Evolutionary conservation across 2,113 vertebrate genomes (phyloP).

Genomic region (Petroica traversi): DNA sequence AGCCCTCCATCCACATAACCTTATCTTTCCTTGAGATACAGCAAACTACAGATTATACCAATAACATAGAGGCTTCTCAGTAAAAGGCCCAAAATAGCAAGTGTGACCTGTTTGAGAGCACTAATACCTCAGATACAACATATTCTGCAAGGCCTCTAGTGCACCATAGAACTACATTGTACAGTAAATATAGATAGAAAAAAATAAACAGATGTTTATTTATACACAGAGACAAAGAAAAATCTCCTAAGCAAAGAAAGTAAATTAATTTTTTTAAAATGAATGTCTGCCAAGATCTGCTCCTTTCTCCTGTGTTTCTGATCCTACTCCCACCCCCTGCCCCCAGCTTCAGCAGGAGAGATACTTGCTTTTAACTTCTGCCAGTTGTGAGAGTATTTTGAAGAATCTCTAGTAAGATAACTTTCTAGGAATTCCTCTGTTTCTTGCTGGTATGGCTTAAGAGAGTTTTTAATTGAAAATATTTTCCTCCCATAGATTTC

Average conservation of each 20-base stretch:
- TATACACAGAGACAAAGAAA: background rate
- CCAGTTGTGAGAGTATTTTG: background rate
- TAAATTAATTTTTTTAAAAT: no score
- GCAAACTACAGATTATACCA: background rate
- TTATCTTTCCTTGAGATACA: background rate
- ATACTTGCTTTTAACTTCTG: background rate
- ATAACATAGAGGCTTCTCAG: background rate
- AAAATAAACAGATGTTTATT: background rate
- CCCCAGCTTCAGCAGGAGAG: background rate
- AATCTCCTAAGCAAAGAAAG: background rate
- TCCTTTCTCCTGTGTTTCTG: background rate
- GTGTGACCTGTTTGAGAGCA: background rate
- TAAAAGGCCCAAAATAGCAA: background rate
- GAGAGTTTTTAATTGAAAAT: background rate
- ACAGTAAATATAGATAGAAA: background rate
- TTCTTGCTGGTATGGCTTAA: background rate
- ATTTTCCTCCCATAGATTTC: background rate
- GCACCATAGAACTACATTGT: background rate
- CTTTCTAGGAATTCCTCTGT: background rate
- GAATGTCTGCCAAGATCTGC: background rate
- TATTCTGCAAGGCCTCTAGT: background rate
- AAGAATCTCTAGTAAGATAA: background rate
- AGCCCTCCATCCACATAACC: background rate
- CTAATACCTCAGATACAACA: background rate
- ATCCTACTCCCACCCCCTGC: no score